phyloP scores from a whole-genome alignment of 2,888 invertebrate species.

The Agrochola lota region DNA sequence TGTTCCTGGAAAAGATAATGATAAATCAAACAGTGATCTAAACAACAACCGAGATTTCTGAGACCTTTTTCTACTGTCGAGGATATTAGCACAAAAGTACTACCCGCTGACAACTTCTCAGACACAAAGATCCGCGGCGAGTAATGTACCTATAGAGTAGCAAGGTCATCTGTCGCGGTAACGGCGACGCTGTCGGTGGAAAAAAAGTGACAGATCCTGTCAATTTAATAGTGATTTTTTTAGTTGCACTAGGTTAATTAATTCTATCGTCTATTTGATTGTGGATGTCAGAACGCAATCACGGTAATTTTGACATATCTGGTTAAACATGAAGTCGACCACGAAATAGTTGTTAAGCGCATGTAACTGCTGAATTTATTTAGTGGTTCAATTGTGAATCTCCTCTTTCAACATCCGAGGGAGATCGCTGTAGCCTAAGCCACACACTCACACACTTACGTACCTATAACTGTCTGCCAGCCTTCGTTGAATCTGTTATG shows the following conservation, averaged over 20 bases:
- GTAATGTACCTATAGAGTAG: too few species aligned
- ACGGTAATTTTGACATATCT: neutral
- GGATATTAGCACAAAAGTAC: too few species aligned
- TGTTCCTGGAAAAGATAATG: slow-evolving; percentile 9
- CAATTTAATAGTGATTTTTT: neutral
- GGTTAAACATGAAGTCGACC: neutral
- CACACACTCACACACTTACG: neutral
- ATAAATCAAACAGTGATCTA: neutral
- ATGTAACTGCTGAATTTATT: neutral
- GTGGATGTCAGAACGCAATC: neutral
- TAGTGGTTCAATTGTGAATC: neutral
- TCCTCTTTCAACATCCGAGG: neutral
- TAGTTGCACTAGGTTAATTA: neutral
- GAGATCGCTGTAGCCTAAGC: neutral
- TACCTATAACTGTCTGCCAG: slow-evolving; percentile 77
- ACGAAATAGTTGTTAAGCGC: neutral
- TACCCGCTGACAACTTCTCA: too few species aligned
- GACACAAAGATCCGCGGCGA: too few species aligned
- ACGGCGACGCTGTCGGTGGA: neutral
- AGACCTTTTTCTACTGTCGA: too few species aligned
- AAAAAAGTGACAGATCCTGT: neutral
- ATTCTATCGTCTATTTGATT: neutral
- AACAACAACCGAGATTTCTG: neutral
- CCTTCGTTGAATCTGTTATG: slow-evolving; percentile 65
- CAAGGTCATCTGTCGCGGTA: too few species aligned